Evolutionary conservation across 2,888 invertebrate genomes (phyloP).

Genomic region (Abrostola triplasia): DNA sequence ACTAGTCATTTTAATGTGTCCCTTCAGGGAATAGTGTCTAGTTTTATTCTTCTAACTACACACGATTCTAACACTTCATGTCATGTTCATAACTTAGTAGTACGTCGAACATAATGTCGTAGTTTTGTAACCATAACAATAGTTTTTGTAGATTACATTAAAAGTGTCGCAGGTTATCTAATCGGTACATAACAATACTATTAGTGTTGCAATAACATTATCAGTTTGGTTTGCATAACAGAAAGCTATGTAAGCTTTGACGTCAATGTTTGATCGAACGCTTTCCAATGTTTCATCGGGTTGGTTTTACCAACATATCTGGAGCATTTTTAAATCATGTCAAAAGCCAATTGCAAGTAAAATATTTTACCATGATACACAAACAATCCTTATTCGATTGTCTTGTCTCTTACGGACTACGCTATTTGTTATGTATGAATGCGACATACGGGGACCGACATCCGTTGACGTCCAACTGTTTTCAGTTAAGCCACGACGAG

Average conservation of each 20-base stretch:
- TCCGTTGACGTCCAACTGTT: slow-evolving; percentile 82
- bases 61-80: too few relatives aligned
- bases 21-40: too few relatives aligned
- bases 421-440: slow-evolving; percentile 81
- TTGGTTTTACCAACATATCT: slow-evolving; percentile 14
- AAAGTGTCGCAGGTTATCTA: slow-evolving; percentile 38
- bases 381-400: slow-evolving; percentile 74
- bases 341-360: slow-evolving; percentile 48
- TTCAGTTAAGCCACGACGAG: slow-evolving; percentile 77
- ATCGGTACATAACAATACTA: slow-evolving; percentile 48
- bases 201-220: slow-evolving; percentile 47
- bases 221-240: slow-evolving; percentile 54
- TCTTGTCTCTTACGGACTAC: slow-evolving; percentile 74
- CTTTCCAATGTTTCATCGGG: slow-evolving; percentile 30
- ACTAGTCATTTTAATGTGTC: too few relatives aligned
- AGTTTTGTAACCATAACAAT: slow-evolving; percentile 7
- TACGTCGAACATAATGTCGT: background rate
- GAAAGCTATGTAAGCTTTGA: slow-evolving; percentile 55
- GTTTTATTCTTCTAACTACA: too few relatives aligned
- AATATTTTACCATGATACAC: slow-evolving; percentile 71
- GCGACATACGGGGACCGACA: slow-evolving; percentile 70
- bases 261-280: slow-evolving; percentile 59
- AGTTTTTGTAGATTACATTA: slow-evolving; percentile 27
- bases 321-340: slow-evolving; percentile 44
- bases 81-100: background rate